phyloP scores from a whole-genome alignment of 2,888 invertebrate genomes.

The Eupithecia subfuscata region DNA sequence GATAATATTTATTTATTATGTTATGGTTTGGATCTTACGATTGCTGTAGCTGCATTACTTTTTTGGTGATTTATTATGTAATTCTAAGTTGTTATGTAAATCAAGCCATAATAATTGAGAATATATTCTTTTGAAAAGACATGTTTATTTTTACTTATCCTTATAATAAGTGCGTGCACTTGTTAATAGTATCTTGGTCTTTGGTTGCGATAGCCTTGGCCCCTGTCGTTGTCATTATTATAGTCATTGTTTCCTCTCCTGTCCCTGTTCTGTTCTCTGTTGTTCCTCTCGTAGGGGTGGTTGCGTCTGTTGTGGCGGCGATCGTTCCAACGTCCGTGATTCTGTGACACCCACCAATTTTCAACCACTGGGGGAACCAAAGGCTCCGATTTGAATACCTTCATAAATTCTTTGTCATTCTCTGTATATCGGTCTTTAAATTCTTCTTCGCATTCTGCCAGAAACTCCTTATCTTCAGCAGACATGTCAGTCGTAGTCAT shows the following conservation, averaged over 20 bases:
- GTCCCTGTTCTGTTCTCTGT: slow-evolving; percentile 44
- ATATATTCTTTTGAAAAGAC: slow-evolving; percentile 82
- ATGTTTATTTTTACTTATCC: slow-evolving; percentile 52
- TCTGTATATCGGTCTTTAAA: slow-evolving; percentile 86
- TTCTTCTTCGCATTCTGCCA: slow-evolving; percentile 85
- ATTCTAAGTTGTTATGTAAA: slow-evolving; percentile 84
- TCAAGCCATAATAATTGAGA: slow-evolving; percentile 84
- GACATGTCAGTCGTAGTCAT: slow-evolving; percentile 71
- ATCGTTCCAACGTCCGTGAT: slow-evolving; percentile 62
- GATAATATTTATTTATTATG: slow-evolving; percentile 78
- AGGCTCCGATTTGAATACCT: slow-evolving; percentile 67
- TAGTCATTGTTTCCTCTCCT: slow-evolving; percentile 47
- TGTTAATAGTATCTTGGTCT: slow-evolving; percentile 51
- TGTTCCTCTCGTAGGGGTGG: slow-evolving; percentile 55
- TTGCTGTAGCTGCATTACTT: slow-evolving; percentile 81
- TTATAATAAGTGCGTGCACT: slow-evolving; percentile 23
- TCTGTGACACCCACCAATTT: slow-evolving; percentile 77
- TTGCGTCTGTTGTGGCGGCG: slow-evolving; percentile 57
- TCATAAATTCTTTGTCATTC: slow-evolving; percentile 85
- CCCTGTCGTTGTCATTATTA: slow-evolving; percentile 46
- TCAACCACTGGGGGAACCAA: slow-evolving; percentile 85
- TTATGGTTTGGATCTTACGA: slow-evolving; percentile 74
- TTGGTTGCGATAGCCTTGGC: slow-evolving; percentile 47
- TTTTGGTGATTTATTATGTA: slow-evolving; percentile 80
- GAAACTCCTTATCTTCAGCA: slow-evolving; percentile 83